phyloP scores from a whole-genome alignment of 1,140 invertebrate genomes.

The Drosophila persimilis region DNA sequence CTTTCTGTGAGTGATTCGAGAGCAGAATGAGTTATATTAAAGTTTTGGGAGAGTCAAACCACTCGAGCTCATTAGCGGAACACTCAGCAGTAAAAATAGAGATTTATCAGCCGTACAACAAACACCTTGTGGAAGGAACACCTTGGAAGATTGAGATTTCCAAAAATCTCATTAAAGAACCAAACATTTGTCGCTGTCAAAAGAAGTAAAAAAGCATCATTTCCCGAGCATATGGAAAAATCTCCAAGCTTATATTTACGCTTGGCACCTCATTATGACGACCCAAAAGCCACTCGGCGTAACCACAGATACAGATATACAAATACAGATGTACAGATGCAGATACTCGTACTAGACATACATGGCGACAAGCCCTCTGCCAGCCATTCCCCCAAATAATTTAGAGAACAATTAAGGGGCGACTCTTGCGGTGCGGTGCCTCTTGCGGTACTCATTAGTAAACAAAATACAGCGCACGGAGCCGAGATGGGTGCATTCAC shows the following conservation, averaged over 20 bases:
- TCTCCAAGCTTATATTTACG: conserved; percentile 54
- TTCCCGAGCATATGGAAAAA: conserved; percentile 31
- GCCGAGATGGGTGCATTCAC: conserved; percentile 66
- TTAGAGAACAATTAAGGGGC: conserved; percentile 72
- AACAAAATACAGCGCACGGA: conserved; percentile 55
- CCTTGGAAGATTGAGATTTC: conserved; percentile 55
- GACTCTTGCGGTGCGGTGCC: conserved; percentile 46
- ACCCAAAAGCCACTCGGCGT: conserved; percentile 66
- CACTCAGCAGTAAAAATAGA: conserved; percentile 27
- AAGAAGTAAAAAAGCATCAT: conserved; percentile 12
- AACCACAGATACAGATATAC: conserved; percentile 44
- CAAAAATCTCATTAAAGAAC: conserved; percentile 72
- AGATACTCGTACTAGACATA: not conserved
- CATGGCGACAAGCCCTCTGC: conserved; percentile 60
- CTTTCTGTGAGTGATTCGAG: not conserved
- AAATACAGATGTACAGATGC: conserved; percentile 17
- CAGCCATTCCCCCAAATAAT: conserved; percentile 48
- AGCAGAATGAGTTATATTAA: conserved; percentile 32
- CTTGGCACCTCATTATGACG: conserved; percentile 75
- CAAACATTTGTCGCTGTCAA: conserved; percentile 42
- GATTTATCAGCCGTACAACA: not conserved
- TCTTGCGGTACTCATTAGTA: conserved; percentile 67
- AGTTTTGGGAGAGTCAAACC: conserved; percentile 10
- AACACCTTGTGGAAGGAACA: conserved; percentile 2
- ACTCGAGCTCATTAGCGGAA: conserved; percentile 28